Conservation (phyloP, 2,113 vertebrate species). For the Mastomys natalensis region DNA sequence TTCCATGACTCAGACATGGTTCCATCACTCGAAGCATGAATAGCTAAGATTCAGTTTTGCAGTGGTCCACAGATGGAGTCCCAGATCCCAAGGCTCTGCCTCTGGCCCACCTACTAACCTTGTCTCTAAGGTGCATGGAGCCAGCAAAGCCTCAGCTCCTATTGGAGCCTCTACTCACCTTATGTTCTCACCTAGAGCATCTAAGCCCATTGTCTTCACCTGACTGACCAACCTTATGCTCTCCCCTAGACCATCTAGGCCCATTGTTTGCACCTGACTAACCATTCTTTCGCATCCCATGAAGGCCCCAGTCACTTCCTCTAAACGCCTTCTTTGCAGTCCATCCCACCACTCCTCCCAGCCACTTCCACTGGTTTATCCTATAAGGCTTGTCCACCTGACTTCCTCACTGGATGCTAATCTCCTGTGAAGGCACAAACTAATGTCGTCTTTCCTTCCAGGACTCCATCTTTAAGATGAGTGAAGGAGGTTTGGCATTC, state of each 20-base stretch:
- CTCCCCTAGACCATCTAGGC: not conserved
- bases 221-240: not conserved
- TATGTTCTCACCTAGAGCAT: not conserved
- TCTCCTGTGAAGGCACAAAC: not conserved
- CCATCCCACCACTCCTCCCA: not conserved
- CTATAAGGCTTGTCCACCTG: not conserved
- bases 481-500: not conserved
- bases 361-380: not conserved
- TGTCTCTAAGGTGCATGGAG: not conserved
- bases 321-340: not conserved
- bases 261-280: not conserved
- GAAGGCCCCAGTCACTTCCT: not conserved
- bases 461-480: not conserved
- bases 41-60: not conserved
- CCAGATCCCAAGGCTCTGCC: not conserved
- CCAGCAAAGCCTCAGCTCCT: rapidly evolving
- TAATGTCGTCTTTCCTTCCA: not conserved
- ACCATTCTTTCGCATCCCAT: not conserved
- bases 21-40: not conserved
- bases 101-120: not conserved
- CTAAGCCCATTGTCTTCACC: not conserved
- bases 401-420: not conserved
- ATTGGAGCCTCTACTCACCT: not conserved
- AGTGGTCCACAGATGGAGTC: not conserved
- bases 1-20: not conserved